phyloP scores from a whole-genome alignment of 2,797 vertebrate species.

The Spatula clypeata region DNA sequence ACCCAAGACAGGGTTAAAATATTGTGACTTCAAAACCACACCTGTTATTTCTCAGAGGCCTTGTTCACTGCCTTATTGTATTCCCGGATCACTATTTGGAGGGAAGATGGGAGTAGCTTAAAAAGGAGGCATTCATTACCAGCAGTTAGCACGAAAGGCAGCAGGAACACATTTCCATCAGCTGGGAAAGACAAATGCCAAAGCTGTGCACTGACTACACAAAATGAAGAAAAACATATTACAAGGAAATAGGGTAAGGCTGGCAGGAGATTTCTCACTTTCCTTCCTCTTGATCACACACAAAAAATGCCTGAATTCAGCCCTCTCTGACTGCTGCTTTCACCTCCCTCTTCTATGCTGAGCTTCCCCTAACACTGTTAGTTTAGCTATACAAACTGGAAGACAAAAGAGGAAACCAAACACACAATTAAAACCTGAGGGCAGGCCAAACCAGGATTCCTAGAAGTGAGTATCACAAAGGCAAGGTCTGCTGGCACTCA shows the following conservation, averaged over 20 bases:
- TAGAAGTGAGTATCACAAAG: constrained; percentile 24
- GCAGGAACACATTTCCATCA: not conserved
- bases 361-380: not conserved
- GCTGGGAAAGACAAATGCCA: not conserved
- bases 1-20: not conserved
- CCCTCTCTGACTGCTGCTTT: not conserved
- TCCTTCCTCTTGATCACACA: not conserved
- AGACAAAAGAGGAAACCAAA: constrained; percentile 54
- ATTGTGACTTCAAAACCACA: not conserved
- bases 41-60: not conserved
- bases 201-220: not conserved
- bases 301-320: not conserved
- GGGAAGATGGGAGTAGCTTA: not conserved
- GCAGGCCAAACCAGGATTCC: constrained; percentile 7
- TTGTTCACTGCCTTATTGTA: not conserved
- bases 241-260: not conserved
- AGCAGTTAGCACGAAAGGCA: not conserved
- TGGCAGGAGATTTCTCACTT: constrained; percentile 10
- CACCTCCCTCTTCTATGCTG: not conserved
- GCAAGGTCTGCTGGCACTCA: not conserved
- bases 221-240: not conserved
- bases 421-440: not conserved
- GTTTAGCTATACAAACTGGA: not conserved
- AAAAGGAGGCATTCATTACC: not conserved
- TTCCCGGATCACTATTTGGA: not conserved